phyloP scores from a whole-genome alignment of 2,797 vertebrate genomes.

The Tragopan temminckii region DNA sequence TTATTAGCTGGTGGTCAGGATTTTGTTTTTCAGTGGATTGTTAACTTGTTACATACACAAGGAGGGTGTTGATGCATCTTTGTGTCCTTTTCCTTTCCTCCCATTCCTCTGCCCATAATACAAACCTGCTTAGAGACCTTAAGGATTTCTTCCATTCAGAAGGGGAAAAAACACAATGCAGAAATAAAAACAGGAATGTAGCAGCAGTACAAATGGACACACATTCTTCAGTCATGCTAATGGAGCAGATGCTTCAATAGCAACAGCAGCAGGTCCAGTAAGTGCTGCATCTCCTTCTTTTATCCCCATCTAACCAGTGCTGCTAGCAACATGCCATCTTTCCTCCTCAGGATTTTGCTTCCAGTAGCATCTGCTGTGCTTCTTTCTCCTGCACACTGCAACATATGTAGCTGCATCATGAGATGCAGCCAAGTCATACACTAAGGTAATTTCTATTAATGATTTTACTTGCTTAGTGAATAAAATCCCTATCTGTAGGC shows the following conservation, averaged over 20 bases:
- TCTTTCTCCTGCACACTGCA: slow-evolving; percentile 56
- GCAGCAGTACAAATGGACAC: slow-evolving; percentile 37
- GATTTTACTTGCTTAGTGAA: slow-evolving; percentile 54
- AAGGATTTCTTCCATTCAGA: background rate
- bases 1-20: slow-evolving; percentile 75
- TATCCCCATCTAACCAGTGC: slow-evolving; percentile 58
- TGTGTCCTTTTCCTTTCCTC: background rate
- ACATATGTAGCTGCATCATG: slow-evolving; percentile 62
- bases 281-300: slow-evolving; percentile 65
- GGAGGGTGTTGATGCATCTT: slow-evolving; percentile 33
- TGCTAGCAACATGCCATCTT: slow-evolving; percentile 67
- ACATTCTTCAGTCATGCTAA: slow-evolving; percentile 63
- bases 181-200: background rate
- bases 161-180: background rate
- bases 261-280: slow-evolving; percentile 69
- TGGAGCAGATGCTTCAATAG: slow-evolving; percentile 74
- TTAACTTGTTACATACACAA: slow-evolving; percentile 64
- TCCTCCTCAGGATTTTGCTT: slow-evolving; percentile 70
- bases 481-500: slow-evolving; percentile 28
- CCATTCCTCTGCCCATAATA: background rate
- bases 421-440: slow-evolving; percentile 67
- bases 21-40: slow-evolving; percentile 78
- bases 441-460: slow-evolving; percentile 74
- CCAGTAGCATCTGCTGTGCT: slow-evolving; percentile 70
- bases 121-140: slow-evolving; percentile 37